A percentile compares a stretch with the other conserved stretches of the same genome.
Evolutionary conservation across 2,888 invertebrate genomes (phyloP).

Genomic region (Choristoneura rosaceana): DNA sequence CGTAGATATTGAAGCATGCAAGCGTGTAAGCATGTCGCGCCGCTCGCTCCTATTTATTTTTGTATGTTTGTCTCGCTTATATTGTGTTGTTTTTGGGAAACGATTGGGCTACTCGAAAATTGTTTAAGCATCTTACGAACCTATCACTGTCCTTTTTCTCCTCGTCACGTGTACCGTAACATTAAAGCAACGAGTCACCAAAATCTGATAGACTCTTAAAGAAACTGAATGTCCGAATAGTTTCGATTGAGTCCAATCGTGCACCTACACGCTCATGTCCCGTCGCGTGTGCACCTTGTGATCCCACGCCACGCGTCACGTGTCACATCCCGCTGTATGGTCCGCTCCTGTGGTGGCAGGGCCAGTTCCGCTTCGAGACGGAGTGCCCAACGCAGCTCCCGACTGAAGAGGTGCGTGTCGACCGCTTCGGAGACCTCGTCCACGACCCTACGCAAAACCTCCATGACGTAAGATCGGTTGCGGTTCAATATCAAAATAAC

Average conservation of each 20-base stretch:
- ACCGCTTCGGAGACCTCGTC: slow-evolving; percentile 79
- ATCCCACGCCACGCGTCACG: slow-evolving; percentile 2
- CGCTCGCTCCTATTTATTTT: slow-evolving; percentile 67
- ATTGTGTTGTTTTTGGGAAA: slow-evolving; percentile 51
- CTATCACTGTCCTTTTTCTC: too few species aligned
- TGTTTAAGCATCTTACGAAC: background rate
- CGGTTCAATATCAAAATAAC: slow-evolving; percentile 37
- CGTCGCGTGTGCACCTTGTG: slow-evolving; percentile 3
- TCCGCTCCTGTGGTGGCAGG: slow-evolving; percentile 84
- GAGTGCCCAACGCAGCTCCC: slow-evolving; percentile 92
- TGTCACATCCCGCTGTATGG: slow-evolving; percentile 38
- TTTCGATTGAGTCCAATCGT: background rate
- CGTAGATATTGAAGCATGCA: slow-evolving; percentile 87
- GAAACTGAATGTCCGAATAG: background rate
- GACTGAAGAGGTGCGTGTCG: slow-evolving; percentile 90
- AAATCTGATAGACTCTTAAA: background rate
- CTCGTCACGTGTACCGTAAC: too few species aligned
- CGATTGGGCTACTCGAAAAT: slow-evolving; percentile 26
- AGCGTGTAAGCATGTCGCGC: slow-evolving; percentile 89
- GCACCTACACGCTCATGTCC: background rate
- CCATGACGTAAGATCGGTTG: slow-evolving; percentile 84
- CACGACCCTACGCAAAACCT: slow-evolving; percentile 81
- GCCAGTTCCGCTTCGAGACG: slow-evolving; percentile 95
- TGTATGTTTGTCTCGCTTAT: slow-evolving; percentile 60
- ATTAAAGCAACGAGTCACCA: background rate